These are phyloP conservation scores for Sturmia bella DNA, from an alignment of 2,888 invertebrate species.

Conservation along the genomic window DNA sequence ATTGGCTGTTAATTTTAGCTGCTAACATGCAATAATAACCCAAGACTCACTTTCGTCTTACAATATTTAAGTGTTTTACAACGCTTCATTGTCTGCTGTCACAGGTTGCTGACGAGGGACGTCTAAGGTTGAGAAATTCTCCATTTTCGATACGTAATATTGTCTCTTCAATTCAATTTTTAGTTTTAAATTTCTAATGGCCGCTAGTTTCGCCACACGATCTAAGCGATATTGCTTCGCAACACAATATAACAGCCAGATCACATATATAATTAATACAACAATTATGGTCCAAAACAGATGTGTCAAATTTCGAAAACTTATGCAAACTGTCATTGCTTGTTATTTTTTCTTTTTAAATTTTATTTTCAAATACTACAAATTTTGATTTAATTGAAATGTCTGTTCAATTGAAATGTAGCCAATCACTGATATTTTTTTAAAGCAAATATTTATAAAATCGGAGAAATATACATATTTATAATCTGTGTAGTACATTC, in stretches of 20 bases:
- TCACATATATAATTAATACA: slow-evolving; percentile 66
- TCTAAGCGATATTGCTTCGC: slow-evolving; percentile 68
- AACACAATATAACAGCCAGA: slow-evolving; percentile 64
- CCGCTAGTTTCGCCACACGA: slow-evolving; percentile 59
- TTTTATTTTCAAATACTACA: slow-evolving; percentile 43
- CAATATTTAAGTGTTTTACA: background rate
- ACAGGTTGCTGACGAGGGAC: no score
- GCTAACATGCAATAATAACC: no score
- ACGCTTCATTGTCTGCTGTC: background rate
- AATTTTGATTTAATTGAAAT: slow-evolving; percentile 28
- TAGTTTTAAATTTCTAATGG: slow-evolving; percentile 57
- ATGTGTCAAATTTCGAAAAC: slow-evolving; percentile 71
- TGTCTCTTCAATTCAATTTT: slow-evolving; percentile 60
- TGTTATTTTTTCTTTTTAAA: slow-evolving; percentile 14
- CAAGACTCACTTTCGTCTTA: no score
- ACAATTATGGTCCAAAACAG: slow-evolving; percentile 70
- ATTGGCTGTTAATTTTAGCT: no score
- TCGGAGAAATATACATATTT: no score
- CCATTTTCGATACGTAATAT: background rate
- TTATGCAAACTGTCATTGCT: slow-evolving; percentile 68
- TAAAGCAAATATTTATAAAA: no score
- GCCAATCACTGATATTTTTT: no score
- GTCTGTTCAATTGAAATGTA: background rate
- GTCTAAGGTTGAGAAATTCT: background rate
- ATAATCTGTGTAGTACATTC: no score